Conservation (phyloP, 2,888 invertebrate genomes). For the Selenia dentaria region DNA sequence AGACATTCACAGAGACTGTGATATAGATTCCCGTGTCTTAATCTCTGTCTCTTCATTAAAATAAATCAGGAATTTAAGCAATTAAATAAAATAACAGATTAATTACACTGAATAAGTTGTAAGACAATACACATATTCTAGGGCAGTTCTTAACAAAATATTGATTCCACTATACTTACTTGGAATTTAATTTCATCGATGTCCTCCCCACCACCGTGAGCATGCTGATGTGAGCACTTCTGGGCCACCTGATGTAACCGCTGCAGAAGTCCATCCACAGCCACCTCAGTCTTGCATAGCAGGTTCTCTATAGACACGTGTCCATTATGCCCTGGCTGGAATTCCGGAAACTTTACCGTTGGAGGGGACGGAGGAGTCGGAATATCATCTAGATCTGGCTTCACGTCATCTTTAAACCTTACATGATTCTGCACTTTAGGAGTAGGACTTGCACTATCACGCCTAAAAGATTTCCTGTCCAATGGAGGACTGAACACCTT, state of each 20-base stretch:
- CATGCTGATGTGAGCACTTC: conserved; percentile 89
- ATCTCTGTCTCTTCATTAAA: no score
- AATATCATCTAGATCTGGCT: conserved; percentile 60
- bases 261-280: conserved; percentile 87
- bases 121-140: no score
- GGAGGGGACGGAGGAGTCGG: conserved; percentile 79
- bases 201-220: conserved; percentile 89
- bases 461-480: conserved; percentile 62
- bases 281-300: conserved; percentile 88
- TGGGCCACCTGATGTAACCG: conserved; percentile 89
- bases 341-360: conserved; percentile 66
- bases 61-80: no score
- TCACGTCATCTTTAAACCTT: conserved; percentile 73
- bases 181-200: conserved; percentile 92
- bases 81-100: no score
- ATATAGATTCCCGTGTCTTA: no score
- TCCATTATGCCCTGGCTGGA: conserved; percentile 79
- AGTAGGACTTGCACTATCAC: conserved; percentile 62
- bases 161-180: conserved; percentile 64
- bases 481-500: conserved; percentile 69
- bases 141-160: no score
- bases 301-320: conserved; percentile 85
- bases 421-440: conserved; percentile 75
- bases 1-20: no score
- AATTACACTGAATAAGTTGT: no score